Percentiles rank a stretch among this genome's conserved stretches.
Evolutionary conservation across 2,888 invertebrate species (phyloP).

Genomic region (Lithophane leautieri): DNA sequence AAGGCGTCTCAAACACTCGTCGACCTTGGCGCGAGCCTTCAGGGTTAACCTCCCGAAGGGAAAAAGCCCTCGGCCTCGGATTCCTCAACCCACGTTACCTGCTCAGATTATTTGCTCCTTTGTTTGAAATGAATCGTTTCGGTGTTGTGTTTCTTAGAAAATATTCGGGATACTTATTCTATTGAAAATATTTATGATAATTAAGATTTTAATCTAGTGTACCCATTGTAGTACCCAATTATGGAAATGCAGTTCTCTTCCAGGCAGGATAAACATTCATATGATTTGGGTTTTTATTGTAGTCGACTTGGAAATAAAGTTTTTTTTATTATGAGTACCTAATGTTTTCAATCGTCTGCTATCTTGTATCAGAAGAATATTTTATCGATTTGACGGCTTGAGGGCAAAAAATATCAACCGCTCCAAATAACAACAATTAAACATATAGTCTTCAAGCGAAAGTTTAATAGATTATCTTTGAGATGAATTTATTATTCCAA

Average conservation of each 20-base stretch:
- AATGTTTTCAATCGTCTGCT: background rate
- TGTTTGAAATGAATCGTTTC: conserved; percentile 70
- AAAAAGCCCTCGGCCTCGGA: conserved; percentile 81
- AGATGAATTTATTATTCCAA: background rate
- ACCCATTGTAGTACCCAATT: background rate
- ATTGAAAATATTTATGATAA: conserved; percentile 20
- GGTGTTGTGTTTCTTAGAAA: conserved; percentile 63
- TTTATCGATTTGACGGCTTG: background rate
- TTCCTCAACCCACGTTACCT: conserved; percentile 79
- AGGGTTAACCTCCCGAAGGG: conserved; percentile 83
- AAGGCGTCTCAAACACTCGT: conserved; percentile 81
- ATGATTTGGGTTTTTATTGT: background rate
- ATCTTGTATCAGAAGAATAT: conserved; percentile 1
- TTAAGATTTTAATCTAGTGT: conserved; percentile 12
- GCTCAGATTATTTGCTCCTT: conserved; percentile 74
- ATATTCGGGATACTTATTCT: conserved; percentile 39
- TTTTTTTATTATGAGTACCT: background rate
- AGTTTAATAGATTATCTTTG: background rate
- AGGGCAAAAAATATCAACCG: background rate
- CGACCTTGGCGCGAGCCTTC: conserved; percentile 82
- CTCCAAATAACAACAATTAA: background rate
- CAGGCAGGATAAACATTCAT: background rate
- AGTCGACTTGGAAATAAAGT: background rate
- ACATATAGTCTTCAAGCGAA: background rate
- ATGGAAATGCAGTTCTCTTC: background rate